Conservation (phyloP, 2,888 invertebrate genomes). For the Drosophila dives region DNA sequence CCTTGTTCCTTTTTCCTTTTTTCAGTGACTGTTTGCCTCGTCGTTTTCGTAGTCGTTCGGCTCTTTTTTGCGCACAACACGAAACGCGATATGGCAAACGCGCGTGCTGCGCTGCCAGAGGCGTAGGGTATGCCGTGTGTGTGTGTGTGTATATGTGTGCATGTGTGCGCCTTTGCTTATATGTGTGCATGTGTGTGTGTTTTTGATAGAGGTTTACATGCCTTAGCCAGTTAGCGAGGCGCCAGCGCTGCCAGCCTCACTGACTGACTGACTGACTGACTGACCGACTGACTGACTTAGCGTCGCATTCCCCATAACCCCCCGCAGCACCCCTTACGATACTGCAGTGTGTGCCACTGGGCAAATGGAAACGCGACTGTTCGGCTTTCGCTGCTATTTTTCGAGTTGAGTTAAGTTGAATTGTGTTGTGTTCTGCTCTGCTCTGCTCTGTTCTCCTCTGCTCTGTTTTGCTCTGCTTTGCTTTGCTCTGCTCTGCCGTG, state of each 20-base stretch:
- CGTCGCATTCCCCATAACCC: neutral
- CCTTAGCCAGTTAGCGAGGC: slow-evolving; percentile 75
- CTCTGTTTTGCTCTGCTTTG: neutral
- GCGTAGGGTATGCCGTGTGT: slow-evolving; percentile 25
- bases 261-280: slow-evolving; percentile 22
- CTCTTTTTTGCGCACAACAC: slow-evolving; percentile 75
- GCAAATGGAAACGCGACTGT: slow-evolving; percentile 18
- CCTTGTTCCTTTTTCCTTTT: slow-evolving; percentile 28
- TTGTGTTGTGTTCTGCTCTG: slow-evolving; percentile 60
- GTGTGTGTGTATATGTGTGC: neutral
- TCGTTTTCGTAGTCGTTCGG: slow-evolving; percentile 61
- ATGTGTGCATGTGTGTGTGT: slow-evolving; percentile 11
- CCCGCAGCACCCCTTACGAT: neutral
- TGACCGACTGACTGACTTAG: slow-evolving; percentile 35
- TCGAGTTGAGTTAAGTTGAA: slow-evolving; percentile 73
- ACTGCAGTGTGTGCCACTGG: slow-evolving; percentile 2
- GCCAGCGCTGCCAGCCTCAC: slow-evolving; percentile 55
- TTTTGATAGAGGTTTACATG: slow-evolving; percentile 20
- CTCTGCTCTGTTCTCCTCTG: slow-evolving; percentile 3
- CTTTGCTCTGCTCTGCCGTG: slow-evolving; percentile 38
- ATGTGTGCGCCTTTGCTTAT: neutral
- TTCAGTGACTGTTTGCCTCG: slow-evolving; percentile 35
- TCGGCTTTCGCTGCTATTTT: slow-evolving; percentile 48
- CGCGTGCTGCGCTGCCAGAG: slow-evolving; percentile 61
- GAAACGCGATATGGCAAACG: slow-evolving; percentile 76